Evolutionary conservation across 2,888 invertebrate genomes (phyloP), one percentile per base, ranked within the genome.

Genomic region (Tubulanus polymorphus): DNA sequence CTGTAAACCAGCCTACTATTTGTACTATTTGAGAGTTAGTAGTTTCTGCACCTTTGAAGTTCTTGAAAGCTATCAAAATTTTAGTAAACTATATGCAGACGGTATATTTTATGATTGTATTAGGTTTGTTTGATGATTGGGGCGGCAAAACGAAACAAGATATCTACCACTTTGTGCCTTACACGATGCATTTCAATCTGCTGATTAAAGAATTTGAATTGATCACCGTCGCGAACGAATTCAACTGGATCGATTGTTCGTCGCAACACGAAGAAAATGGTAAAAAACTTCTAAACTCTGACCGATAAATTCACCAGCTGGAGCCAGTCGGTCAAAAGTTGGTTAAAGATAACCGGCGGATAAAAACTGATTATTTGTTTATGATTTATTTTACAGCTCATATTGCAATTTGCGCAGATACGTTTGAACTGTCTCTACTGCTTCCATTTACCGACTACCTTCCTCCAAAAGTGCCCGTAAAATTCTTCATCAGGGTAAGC

Each of bases 241-340:
- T 91, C 79, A 99, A 99, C 80, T 99, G 97, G 99, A 90, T 99
- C 65, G 97, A 99, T 80, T 96, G 96, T 70, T 92, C 93, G 53
- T 93, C 93, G 27, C 91, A 93, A 50, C 90, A 92, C 69, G 92
- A 92, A 78, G 95, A 95, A 81, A 95, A 95, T 79, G 88, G 92
- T 80, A 72, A 67, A 72, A 68, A 18, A 48, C 41, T 30, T 6
- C 32, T 53, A 32, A n/a, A 32, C 10, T 10, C 35, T 12, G 10
- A 32, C n/a, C 10, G 35, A 32, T n/a, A 10, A 32, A n/a, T 32
- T 32, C n/a, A 10, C 35, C n/a, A 12, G 10, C 35, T 32, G 35
- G 35, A 32, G 35, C 35, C 35, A 32, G 35, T n/a, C 35, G n/a
- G 35, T n/a, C n/a, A 32, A 32, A 32, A 32, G n/a, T 32, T 32